Evolutionary conservation across 2,888 invertebrate species (phyloP), one percentile per base, ranked within the genome.

Genomic region (Fragum fragum): DNA sequence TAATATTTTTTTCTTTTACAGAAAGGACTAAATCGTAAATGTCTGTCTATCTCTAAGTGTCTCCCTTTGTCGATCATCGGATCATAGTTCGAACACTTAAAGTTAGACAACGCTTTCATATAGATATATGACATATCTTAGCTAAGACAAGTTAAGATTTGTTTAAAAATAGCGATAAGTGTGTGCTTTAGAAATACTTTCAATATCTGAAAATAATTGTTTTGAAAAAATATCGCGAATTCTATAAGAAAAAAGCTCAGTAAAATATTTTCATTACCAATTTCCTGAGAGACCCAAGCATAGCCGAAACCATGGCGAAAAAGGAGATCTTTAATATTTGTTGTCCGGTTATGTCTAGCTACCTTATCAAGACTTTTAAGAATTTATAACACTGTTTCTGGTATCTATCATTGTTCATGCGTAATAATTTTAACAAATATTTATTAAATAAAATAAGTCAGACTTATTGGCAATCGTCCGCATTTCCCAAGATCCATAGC

Each of bases 301-400:
- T 21, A 59, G 16, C 59, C 59, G 21, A 59, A 59, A 23, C 59
- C 59, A 59, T 59, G 21, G 6, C 26, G 23, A 59, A 59, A 59
- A 16, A 59, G 28, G 14, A 6, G 23, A 21, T 59, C 23, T 59
- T 26, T 59, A 26, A 59, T 26, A 2, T 59, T 59, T 26, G 59
- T 23, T 28, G 28, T 23, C 59, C 59, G 21, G 21, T n/a, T 6
- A 21, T 16, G n/a, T 59, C 59, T 59, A 23, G 6, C 59, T 23
- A n/a, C 16, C 16, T 59, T 23, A 59, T 26, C 59, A 23, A 26
- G 26, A 7, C 2, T 16, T 26, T 21, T 21, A 52, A 52, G 52
- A 5, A 52, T 52, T n/a, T 21, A 52, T 52, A 52, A 16, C 52
- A 52, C 52, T 52, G 52, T 52, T 52, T 52, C n/a, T 52, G 52